Base-by-base conservation (phyloP, 2,113 vertebrate species). In the Scomber japonicus region DNA sequence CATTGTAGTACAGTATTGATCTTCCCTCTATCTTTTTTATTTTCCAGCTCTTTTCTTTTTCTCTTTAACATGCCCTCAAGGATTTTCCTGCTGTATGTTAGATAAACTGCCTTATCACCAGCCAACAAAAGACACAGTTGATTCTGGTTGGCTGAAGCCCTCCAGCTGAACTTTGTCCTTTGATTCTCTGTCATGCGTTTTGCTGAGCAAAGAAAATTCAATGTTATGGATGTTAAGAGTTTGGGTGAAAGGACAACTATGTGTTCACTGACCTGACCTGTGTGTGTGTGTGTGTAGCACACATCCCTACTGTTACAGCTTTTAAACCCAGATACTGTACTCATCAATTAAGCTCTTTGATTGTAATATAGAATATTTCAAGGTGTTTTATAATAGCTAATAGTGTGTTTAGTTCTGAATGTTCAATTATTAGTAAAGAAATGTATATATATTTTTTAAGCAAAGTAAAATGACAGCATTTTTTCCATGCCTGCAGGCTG, bases 401-500 rank as follows among this genome's bases (percentile, higher is more conserved):
- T 27, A 27, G 24, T 27, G 24, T 27, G 2, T 27, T 27, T 27
- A 27, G 24, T 27, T 27, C 24, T 27, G 24, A 27, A 7, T 40
- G 35, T 40, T 40, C 35, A 40, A 40, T 7, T 40, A 9, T 40
- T 40, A 40, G 35, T 40, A 9, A 40, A 40, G 35, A 7, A 40
- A 40, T 40, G 8, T 40, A 9, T 40, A 40, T 40, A 40, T 40
- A 2, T 40, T 40, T 40, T 40, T 40, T 40, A 40, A 9, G 35
- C 35, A 40, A 40, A 40, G 35, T 9, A 1, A 9, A 9, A 9
- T 40, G 35, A 40, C 35, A 40, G 8, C 35, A 10, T 66, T 48
- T 51, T 11, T 53, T 54, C 11, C 3, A 2, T 71, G 56, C 64
- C 85, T 44, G 0, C 82, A 99, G 98, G 83, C 78, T 99, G 0